Evolutionary conservation across 92 coral and sea anemone species (phyloP), one percentile per base, ranked within the genome.

Genomic region (Parazoanthus swiftii): DNA sequence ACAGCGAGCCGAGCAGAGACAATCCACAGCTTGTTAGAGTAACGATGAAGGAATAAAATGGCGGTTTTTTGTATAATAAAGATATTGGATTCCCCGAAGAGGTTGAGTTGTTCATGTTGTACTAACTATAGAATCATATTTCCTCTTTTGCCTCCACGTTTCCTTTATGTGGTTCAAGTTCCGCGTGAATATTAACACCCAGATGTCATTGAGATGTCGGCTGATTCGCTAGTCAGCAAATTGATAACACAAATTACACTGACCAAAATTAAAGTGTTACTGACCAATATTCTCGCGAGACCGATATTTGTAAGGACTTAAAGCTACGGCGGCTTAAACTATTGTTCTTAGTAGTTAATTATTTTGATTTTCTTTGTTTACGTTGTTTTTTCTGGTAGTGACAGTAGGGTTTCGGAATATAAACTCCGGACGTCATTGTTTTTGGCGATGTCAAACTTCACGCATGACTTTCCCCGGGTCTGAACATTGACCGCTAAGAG

Each of bases 21-120:
- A 79, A 29, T 50, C 82, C 82, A 25, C 82, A 79, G 66, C 82
- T 79, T 48, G 66, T 44, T 79, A 79, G 37, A 54, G 82, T 79
- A 1, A 44, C 65, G 21, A 79, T 51, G 65, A 26, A 4, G 38
- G 82, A 48, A 14, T 50, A 15, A 79, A n/a, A 5, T 29, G 82
- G 67, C 66, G 82, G 82, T 26, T 79, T 79, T 15, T 50, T 48
- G 82, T 79, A 26, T 43, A 79, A 16, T 16, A 50, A 79, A n/a
- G 15, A 79, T 79, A 50, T 25, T 51, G 82, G 37, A 26, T 26
- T 44, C 21, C 39, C 23, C 63, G 67, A 79, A n/a, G 35, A 25
- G 3, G 82, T 79, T 79, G 82, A 46, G 37, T 79, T 79, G 38
- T 79, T 79, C 82, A 79, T 79, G 42, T n/a, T 6, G 38, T 13